Conservation (phyloP, 2,888 invertebrate genomes). For the Thecophora atra region DNA sequence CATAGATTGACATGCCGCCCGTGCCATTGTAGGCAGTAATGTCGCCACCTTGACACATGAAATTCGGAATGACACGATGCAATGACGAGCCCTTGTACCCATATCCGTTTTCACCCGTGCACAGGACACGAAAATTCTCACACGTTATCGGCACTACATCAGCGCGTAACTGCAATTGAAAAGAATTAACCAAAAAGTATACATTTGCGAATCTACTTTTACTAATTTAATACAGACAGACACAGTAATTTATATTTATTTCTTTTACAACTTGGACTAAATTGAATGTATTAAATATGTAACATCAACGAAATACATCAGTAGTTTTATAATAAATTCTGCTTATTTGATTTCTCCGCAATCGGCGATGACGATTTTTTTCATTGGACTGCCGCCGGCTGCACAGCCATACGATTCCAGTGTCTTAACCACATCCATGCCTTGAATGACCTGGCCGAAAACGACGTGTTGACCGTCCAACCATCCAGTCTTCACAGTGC, state of each 20-base stretch:
- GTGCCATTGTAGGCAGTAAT: slow-evolving; percentile 95
- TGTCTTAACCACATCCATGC: slow-evolving; percentile 87
- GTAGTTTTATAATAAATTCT: background rate
- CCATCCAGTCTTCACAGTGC: slow-evolving; percentile 89
- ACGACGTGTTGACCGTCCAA: slow-evolving; percentile 92
- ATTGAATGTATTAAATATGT: no score
- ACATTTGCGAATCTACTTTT: slow-evolving; percentile 17
- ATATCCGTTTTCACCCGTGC: slow-evolving; percentile 93
- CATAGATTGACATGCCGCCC: slow-evolving; percentile 96
- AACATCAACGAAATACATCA: background rate
- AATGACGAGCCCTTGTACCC: slow-evolving; percentile 92
- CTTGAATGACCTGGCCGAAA: slow-evolving; percentile 87
- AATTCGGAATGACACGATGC: slow-evolving; percentile 95
- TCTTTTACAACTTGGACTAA: background rate
- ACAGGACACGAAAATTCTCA: slow-evolving; percentile 95
- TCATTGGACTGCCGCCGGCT: slow-evolving; percentile 83
- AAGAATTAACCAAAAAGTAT: slow-evolving; percentile 23
- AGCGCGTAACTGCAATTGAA: slow-evolving; percentile 75
- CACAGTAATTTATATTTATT: background rate
- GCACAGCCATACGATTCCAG: slow-evolving; percentile 81
- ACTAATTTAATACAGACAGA: background rate
- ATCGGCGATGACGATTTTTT: slow-evolving; percentile 79
- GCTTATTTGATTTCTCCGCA: slow-evolving; percentile 76
- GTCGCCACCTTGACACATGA: slow-evolving; percentile 97
- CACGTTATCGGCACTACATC: slow-evolving; percentile 94